These are phyloP conservation scores for Cylloceria caligata DNA, from an alignment of 2,888 invertebrate species.

Conservation along the genomic window DNA sequence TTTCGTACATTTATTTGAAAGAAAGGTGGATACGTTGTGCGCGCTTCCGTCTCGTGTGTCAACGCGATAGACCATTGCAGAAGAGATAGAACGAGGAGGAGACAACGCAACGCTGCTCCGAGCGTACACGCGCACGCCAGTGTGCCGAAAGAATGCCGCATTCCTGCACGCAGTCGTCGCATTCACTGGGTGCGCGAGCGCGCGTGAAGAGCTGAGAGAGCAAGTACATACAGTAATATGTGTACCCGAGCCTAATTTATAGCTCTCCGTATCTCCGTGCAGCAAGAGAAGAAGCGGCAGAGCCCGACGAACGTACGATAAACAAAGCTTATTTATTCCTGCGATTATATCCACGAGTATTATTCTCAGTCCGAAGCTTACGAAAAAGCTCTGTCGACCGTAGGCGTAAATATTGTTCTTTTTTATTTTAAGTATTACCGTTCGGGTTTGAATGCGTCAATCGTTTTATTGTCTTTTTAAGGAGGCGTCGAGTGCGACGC, in stretches of 20 bases:
- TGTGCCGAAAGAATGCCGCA: slow-evolving; percentile 64
- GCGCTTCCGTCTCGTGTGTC: slow-evolving; percentile 6
- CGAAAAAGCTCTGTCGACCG: slow-evolving; percentile 46
- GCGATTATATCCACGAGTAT: slow-evolving; percentile 43
- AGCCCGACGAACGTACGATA: slow-evolving; percentile 39
- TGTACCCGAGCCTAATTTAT: slow-evolving; percentile 61
- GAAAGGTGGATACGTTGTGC: not conserved
- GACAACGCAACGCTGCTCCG: slow-evolving; percentile 19
- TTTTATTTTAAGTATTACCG: slow-evolving; percentile 4
- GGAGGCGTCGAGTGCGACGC: slow-evolving; percentile 14
- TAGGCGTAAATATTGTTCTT: slow-evolving; percentile 43
- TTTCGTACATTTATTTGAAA: not conserved
- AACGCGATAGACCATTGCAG: not conserved
- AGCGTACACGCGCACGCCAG: slow-evolving; percentile 56
- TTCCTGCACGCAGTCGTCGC: slow-evolving; percentile 69
- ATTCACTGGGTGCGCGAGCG: slow-evolving; percentile 54
- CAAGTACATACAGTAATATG: slow-evolving; percentile 34
- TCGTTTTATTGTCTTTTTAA: slow-evolving; percentile 20
- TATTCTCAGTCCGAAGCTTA: slow-evolving; percentile 30
- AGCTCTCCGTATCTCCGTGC: slow-evolving; percentile 53
- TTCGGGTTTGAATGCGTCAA: slow-evolving; percentile 45
- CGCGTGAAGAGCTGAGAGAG: slow-evolving; percentile 39
- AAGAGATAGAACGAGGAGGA: not conserved
- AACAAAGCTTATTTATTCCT: slow-evolving; percentile 61
- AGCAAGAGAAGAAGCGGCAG: slow-evolving; percentile 18